Percentiles rank a stretch among this genome's conserved stretches.
Evolutionary conservation across 2,888 invertebrate species (phyloP).

Genomic region (Hydroisotoma schaefferi): DNA sequence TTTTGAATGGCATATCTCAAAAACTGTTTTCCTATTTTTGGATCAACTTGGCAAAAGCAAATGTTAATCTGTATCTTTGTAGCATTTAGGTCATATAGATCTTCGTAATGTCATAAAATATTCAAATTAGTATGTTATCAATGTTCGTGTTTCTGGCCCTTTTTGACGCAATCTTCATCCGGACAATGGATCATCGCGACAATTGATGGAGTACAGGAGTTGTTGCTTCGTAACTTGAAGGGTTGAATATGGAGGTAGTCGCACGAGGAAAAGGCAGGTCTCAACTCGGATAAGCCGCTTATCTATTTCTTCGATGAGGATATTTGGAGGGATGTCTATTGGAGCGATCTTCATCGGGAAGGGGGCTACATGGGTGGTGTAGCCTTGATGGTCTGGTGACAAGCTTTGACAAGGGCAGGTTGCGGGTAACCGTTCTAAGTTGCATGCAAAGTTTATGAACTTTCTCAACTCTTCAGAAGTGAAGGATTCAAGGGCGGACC

Average conservation of each 20-base stretch:
- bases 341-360: constrained; percentile 38
- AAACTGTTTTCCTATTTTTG: no score
- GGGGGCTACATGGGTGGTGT: constrained; percentile 24
- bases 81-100: no score
- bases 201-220: constrained; percentile 26
- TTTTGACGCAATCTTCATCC: constrained; percentile 27
- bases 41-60: no score
- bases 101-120: no score
- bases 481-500: constrained; percentile 31
- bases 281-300: constrained; percentile 29
- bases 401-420: constrained; percentile 29
- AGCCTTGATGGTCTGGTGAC: not conserved
- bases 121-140: no score
- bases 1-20: no score
- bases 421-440: constrained; percentile 27
- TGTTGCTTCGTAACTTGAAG: constrained; percentile 28
- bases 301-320: constrained; percentile 23
- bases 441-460: constrained; percentile 29
- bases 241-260: constrained; percentile 32
- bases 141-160: no score
- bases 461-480: constrained; percentile 24
- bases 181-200: constrained; percentile 33
- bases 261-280: constrained; percentile 29
- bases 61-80: no score
- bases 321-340: constrained; percentile 19